phyloP scores from a whole-genome alignment of 2,888 invertebrate genomes.

The Diaprepes abbreviatus region DNA sequence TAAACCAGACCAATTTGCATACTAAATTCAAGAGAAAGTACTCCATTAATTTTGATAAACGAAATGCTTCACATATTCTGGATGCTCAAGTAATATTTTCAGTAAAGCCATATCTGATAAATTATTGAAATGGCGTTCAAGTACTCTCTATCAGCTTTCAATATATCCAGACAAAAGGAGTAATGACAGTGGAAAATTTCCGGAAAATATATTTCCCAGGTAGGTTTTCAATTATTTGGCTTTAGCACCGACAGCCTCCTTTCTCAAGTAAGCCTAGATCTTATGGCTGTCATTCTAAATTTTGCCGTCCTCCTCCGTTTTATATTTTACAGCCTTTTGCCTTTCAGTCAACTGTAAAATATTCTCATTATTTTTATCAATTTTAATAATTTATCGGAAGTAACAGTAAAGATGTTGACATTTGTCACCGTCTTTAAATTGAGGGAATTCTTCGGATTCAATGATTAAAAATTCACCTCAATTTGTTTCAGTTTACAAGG shows the following conservation, averaged over 20 bases:
- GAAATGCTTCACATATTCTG: conserved; percentile 25
- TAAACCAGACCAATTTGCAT: background rate
- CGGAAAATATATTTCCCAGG: conserved; percentile 40
- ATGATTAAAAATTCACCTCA: background rate
- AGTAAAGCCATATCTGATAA: conserved; percentile 36
- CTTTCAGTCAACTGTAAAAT: conserved; percentile 28
- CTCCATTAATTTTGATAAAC: conserved; percentile 31
- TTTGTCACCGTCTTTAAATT: background rate
- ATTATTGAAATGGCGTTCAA: conserved; percentile 38
- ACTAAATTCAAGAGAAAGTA: conserved; percentile 6
- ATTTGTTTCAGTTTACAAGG: background rate
- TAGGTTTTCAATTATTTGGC: conserved; percentile 50
- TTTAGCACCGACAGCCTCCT: conserved; percentile 44
- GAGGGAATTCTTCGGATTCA: background rate
- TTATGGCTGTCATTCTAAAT: conserved; percentile 47
- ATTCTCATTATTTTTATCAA: conserved; percentile 25
- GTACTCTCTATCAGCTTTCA: conserved; percentile 35
- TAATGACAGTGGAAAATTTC: conserved; percentile 46
- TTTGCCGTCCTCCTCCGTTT: conserved; percentile 30
- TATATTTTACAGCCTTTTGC: conserved; percentile 38
- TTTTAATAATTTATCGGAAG: background rate
- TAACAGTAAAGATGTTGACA: background rate
- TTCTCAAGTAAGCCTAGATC: conserved; percentile 43
- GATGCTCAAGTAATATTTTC: conserved; percentile 31
- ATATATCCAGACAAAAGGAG: conserved; percentile 37